phyloP scores from a whole-genome alignment of 2,888 invertebrate genomes.

The Athrips mouffetella region DNA sequence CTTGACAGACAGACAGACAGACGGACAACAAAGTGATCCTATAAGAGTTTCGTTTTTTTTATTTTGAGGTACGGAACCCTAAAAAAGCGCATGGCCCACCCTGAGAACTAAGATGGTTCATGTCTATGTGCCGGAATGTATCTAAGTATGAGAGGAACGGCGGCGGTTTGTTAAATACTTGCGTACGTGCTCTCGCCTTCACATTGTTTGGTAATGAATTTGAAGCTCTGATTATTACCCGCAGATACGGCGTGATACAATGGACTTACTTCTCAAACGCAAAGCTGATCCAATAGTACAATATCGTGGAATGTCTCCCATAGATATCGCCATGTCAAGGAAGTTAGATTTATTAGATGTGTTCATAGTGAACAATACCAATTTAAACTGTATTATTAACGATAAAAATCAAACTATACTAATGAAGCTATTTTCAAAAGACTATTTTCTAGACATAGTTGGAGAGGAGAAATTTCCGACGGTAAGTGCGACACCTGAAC shows the following conservation, averaged over 20 bases:
- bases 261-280: constrained; percentile 52
- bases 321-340: constrained; percentile 48
- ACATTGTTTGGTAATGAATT: too few relatives aligned
- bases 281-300: constrained; percentile 42
- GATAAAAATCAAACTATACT: constrained; percentile 49
- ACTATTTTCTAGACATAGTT: neutral
- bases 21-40: too few relatives aligned
- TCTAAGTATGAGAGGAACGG: too few relatives aligned
- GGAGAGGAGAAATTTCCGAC: neutral
- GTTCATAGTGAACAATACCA: constrained; percentile 45
- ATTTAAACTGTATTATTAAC: constrained; percentile 57
- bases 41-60: too few relatives aligned
- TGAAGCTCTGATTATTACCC: constrained; percentile 8
- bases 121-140: too few relatives aligned
- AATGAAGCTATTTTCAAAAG: constrained; percentile 47
- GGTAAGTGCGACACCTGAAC: neutral
- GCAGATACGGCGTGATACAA: constrained; percentile 42
- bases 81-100: too few relatives aligned
- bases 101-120: too few relatives aligned
- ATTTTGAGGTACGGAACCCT: too few relatives aligned
- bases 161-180: too few relatives aligned
- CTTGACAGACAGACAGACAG: too few relatives aligned
- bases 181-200: too few relatives aligned
- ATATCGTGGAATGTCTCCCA: constrained; percentile 50
- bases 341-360: constrained; percentile 41